A percentile compares a stretch with the other conserved stretches of the same genome.
These are phyloP conservation scores for Nothocercus nigrocapillus DNA, from an alignment of 2,113 vertebrate genomes.

Conservation along the genomic window DNA sequence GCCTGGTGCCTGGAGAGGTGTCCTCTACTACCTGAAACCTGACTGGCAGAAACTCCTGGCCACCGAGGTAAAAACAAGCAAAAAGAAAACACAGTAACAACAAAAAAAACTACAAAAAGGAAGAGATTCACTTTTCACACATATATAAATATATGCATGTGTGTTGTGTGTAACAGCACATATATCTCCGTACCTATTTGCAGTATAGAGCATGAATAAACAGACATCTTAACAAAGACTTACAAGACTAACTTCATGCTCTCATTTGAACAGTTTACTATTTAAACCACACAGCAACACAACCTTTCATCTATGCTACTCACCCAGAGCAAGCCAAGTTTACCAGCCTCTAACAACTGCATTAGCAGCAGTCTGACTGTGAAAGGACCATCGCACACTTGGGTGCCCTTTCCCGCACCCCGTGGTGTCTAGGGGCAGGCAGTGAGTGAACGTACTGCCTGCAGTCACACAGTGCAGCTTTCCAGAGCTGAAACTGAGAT, in stretches of 20 bases:
- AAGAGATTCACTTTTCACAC: neutral
- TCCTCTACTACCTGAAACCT: conserved; percentile 94
- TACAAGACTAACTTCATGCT: neutral
- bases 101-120: neutral
- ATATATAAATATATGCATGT: neutral
- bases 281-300: neutral
- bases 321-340: neutral
- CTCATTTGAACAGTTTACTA: neutral
- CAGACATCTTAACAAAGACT: neutral
- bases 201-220: neutral
- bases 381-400: neutral
- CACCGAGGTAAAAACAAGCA: conserved; percentile 82
- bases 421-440: neutral
- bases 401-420: neutral
- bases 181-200: neutral
- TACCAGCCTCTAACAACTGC: neutral
- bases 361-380: neutral
- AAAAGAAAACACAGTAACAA: no score
- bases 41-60: conserved; percentile 93
- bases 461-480: neutral
- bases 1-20: conserved; percentile 95
- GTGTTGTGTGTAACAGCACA: neutral
- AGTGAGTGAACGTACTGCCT: neutral
- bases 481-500: neutral
- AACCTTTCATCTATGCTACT: neutral